A percentile compares a stretch with the other conserved stretches of the same genome.
phyloP scores from a whole-genome alignment of 1,140 invertebrate species.

The Venturia canescens region DNA sequence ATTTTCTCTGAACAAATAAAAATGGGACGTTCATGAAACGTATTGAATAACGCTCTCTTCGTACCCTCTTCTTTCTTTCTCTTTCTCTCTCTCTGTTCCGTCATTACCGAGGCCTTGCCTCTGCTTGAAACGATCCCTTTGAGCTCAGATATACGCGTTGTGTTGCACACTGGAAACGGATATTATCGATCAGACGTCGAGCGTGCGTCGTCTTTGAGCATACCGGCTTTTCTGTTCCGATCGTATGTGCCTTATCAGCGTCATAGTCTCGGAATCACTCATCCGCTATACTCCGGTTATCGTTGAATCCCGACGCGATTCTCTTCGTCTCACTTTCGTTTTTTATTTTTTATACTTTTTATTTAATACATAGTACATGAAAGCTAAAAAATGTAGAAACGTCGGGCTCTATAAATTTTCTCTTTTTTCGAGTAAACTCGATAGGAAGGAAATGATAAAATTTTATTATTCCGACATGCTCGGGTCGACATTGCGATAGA shows the following conservation, averaged over 20 bases:
- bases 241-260: conserved; percentile 9
- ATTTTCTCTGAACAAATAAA: background rate
- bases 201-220: conserved; percentile 33
- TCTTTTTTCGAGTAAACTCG: too few species aligned
- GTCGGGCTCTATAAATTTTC: too few species aligned
- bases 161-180: conserved; percentile 30
- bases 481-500: too few species aligned
- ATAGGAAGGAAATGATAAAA: too few species aligned
- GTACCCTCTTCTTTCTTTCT: background rate
- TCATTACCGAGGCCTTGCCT: background rate
- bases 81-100: background rate
- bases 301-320: background rate
- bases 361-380: background rate
- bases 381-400: background rate
- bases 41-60: background rate
- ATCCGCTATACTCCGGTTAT: background rate
- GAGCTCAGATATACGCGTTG: conserved; percentile 22
- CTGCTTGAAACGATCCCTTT: conserved; percentile 6
- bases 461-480: too few species aligned
- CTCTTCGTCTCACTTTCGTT: background rate
- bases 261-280: background rate
- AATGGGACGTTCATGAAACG: background rate
- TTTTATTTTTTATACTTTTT: background rate
- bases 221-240: background rate
- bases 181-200: conserved; percentile 42